A percentile compares a stretch with the other conserved stretches of the same genome.
Evolutionary conservation across 2,797 vertebrate genomes (phyloP).

Genomic region (Tarsius wallacei): DNA sequence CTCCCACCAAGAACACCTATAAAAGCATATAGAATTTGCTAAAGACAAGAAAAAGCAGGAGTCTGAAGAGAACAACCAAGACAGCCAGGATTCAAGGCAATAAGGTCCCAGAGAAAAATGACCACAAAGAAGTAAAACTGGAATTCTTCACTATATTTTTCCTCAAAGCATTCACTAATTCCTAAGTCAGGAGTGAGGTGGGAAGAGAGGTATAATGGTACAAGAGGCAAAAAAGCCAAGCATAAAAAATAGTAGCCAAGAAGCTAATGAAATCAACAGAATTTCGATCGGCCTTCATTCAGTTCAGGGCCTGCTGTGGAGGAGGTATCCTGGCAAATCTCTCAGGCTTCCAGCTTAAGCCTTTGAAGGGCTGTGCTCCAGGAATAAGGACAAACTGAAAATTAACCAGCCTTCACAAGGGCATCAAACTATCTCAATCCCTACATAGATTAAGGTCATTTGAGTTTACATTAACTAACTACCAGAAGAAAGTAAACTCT

Average conservation of each 20-base stretch:
- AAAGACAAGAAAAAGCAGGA: neutral
- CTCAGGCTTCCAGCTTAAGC: neutral
- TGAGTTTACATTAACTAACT: neutral
- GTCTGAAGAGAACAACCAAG: neutral
- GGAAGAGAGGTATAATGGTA: neutral
- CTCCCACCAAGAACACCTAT: neutral
- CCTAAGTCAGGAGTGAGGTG: neutral
- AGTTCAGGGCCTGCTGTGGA: neutral
- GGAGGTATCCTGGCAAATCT: neutral
- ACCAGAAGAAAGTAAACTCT: constrained; percentile 18
- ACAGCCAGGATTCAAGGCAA: neutral
- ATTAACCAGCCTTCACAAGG: neutral
- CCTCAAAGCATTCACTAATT: constrained; percentile 31
- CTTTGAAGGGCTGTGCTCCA: neutral
- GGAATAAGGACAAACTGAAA: neutral
- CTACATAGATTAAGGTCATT: neutral
- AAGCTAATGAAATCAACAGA: constrained; percentile 39
- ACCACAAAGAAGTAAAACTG: neutral
- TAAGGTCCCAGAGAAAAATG: constrained; percentile 15
- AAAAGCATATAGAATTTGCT: neutral
- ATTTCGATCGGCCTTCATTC: neutral
- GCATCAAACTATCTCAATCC: constrained; percentile 15
- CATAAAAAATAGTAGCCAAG: constrained; percentile 37
- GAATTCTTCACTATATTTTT: constrained; percentile 33
- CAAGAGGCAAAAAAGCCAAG: constrained; percentile 33